Evolutionary conservation across 2,797 vertebrate species (phyloP).

Genomic region (Enteromius treurensis): DNA sequence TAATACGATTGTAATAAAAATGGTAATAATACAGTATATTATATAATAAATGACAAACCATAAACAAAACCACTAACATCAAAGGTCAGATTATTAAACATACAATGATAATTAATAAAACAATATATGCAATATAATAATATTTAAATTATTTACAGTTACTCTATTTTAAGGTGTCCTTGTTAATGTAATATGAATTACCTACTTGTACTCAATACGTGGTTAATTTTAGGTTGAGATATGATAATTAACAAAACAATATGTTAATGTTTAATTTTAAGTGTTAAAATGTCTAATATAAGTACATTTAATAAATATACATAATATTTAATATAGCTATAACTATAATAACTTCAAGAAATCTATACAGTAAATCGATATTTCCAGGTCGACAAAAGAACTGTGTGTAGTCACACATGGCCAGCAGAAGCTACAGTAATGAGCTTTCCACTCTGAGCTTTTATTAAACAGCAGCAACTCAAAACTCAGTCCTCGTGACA

Average conservation of each 20-base stretch:
- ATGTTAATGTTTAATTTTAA: background rate
- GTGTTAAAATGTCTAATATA: background rate
- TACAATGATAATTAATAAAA: background rate
- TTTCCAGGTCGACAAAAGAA: background rate
- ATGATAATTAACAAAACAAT: background rate
- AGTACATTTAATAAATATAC: too few relatives aligned
- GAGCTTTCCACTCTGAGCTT: background rate
- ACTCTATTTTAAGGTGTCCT: background rate
- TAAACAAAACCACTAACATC: background rate
- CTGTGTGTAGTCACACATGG: background rate
- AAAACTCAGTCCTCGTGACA: constrained; percentile 34
- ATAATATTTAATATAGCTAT: background rate
- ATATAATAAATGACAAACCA: too few relatives aligned
- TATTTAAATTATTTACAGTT: background rate
- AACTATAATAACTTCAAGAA: background rate
- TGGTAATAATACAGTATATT: too few relatives aligned
- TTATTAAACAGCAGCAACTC: constrained; percentile 14
- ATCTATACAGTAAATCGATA: background rate
- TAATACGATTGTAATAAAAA: background rate
- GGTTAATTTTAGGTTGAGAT: background rate
- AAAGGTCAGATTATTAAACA: background rate
- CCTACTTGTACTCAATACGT: background rate
- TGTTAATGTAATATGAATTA: background rate
- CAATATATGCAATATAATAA: background rate
- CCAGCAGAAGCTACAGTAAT: background rate